phyloP scores from a whole-genome alignment of 2,888 invertebrate genomes.

The Enchytraeus crypticus region DNA sequence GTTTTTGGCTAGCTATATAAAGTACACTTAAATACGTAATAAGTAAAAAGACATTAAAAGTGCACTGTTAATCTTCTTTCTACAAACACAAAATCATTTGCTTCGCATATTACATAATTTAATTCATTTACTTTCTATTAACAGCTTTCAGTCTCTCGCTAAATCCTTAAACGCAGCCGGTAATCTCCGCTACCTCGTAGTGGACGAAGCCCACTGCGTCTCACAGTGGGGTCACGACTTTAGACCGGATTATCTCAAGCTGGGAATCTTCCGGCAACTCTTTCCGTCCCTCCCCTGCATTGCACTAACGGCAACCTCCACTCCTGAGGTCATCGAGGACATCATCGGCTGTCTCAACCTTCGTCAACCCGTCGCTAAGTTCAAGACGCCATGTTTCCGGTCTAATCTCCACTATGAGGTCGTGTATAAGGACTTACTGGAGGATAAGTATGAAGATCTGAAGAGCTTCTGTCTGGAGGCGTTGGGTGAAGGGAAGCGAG shows the following conservation, averaged over 20 bases:
- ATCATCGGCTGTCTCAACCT: constrained; percentile 43
- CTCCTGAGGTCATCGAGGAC: constrained; percentile 45
- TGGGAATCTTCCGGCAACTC: constrained; percentile 59
- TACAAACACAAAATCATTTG: too few species aligned
- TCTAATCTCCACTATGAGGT: constrained; percentile 82
- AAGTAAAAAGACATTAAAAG: too few species aligned
- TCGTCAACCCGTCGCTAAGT: constrained; percentile 62
- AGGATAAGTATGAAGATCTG: constrained; percentile 72
- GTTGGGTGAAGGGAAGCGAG: constrained; percentile 27
- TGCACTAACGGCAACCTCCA: constrained; percentile 91
- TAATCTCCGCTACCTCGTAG: constrained; percentile 77
- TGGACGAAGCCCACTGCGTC: constrained; percentile 75
- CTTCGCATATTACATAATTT: too few species aligned
- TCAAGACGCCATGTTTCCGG: constrained; percentile 65
- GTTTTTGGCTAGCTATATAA: too few species aligned
- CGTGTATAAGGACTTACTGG: constrained; percentile 69
- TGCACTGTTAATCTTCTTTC: too few species aligned
- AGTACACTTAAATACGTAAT: too few species aligned
- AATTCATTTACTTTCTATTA: too few species aligned
- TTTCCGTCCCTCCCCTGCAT: constrained; percentile 69
- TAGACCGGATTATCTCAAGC: constrained; percentile 76
- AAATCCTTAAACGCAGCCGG: constrained; percentile 64
- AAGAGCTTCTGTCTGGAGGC: constrained; percentile 42
- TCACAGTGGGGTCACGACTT: constrained; percentile 99
- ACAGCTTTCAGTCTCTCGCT: constrained; percentile 52